phyloP scores from a whole-genome alignment of 2,113 vertebrate species.

The Trachemys scripta region DNA sequence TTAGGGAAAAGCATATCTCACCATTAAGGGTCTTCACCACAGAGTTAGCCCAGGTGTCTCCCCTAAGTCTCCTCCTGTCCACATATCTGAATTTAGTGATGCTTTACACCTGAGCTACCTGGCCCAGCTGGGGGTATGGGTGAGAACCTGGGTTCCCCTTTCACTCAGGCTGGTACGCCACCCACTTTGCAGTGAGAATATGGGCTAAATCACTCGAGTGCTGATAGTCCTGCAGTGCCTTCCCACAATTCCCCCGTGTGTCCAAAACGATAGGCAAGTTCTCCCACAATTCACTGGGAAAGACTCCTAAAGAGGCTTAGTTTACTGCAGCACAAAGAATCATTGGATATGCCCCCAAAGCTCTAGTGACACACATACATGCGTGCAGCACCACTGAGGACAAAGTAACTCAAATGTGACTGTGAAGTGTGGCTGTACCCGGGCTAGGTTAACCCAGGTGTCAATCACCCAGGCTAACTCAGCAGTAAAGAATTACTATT shows the following conservation, averaged over 20 bases:
- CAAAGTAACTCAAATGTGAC: neutral
- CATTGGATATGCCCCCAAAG: neutral
- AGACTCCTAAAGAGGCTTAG: neutral
- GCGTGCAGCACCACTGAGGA: neutral
- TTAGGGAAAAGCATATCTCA: no score
- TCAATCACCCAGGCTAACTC: neutral
- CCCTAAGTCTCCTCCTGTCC: no score
- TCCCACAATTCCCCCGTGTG: neutral
- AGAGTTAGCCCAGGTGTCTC: no score
- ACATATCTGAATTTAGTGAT: no score
- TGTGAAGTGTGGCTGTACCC: neutral
- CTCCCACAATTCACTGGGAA: no score
- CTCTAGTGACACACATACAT: neutral
- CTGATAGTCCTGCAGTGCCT: neutral
- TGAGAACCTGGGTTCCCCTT: neutral
- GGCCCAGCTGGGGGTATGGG: no score
- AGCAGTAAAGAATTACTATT: neutral
- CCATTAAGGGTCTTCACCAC: no score
- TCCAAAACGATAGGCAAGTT: neutral
- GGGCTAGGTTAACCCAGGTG: neutral
- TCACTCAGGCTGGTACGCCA: neutral
- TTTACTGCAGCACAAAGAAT: neutral
- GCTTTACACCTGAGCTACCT: no score
- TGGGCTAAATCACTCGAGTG: neutral
- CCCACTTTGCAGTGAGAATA: neutral